These are phyloP conservation scores for Takifugu flavidus DNA, from an alignment of 2,113 vertebrate genomes.

Conservation along the genomic window DNA sequence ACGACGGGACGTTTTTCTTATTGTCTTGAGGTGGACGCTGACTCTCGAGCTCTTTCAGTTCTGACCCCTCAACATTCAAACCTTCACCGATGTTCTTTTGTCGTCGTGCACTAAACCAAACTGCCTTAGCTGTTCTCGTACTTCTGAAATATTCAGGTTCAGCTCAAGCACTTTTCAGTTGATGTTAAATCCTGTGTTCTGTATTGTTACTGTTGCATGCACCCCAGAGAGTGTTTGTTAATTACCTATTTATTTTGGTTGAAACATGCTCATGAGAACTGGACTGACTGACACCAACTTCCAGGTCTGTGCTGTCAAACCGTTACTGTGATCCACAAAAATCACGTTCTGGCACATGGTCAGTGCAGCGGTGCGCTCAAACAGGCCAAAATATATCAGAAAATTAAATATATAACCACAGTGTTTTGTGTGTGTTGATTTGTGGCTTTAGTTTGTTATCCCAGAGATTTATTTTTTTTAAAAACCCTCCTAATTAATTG, in stretches of 20 bases:
- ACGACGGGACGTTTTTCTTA: neutral
- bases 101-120: conserved; percentile 40
- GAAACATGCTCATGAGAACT: conserved; percentile 15
- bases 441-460: neutral
- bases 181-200: conserved; percentile 21
- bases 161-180: conserved; percentile 50
- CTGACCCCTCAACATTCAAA: neutral
- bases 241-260: conserved; percentile 18
- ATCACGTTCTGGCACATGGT: conserved; percentile 30
- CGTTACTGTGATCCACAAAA: conserved; percentile 35
- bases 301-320: conserved; percentile 34
- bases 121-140: conserved; percentile 52
- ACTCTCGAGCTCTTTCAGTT: neutral
- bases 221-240: conserved; percentile 27
- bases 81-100: neutral
- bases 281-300: conserved; percentile 34
- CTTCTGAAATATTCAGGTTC: conserved; percentile 41
- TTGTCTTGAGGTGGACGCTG: neutral
- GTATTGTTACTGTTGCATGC: conserved; percentile 63
- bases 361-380: conserved; percentile 21
- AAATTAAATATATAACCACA: conserved; percentile 49
- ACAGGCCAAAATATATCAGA: conserved; percentile 31
- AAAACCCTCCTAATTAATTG: too few relatives aligned
- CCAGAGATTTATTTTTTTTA: too few relatives aligned
- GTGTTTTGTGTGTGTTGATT: too few relatives aligned